Evolutionary conservation across 2,797 vertebrate genomes (phyloP), one percentile per base, ranked within the genome.

Genomic region (Anolis apletophallus): DNA sequence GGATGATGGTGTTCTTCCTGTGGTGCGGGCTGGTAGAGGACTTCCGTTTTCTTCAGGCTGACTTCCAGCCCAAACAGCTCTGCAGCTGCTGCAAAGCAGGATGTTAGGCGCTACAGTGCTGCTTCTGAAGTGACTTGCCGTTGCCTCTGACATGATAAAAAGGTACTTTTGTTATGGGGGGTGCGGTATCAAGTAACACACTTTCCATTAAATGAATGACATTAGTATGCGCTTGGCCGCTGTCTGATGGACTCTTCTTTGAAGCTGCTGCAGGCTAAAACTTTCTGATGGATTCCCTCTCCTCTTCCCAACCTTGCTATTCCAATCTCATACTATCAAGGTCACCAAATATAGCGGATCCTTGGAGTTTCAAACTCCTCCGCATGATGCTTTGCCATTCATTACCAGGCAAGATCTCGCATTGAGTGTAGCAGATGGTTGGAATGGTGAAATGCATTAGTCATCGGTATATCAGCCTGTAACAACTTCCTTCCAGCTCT

Each of bases 281-380:
- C 29, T 76, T 81, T 23, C 84, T 71, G 82, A 89, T 82, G 75
- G 59, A 91, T 85, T 23, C 3, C 11, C 8, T 11, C 61, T 11
- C 6, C 32, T 61, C 46, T 69, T 9, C 0, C 14, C 71, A 0
- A 1, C 69, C 34, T 64, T 64, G 1, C 69, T 57, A 80, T 85
- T 80, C 90, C n/a, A 73, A 80, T 69, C 80, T 67, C 81, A n/a
- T 55, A 2, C 80, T 46, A 9, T 0, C 32, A 85, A 68, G 83
- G 55, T 83, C 68, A 57, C 55, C 68, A 81, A 7, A 36, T 1
- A 1, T 0, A 54, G 54, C 0, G 17, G 54, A 72, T 83, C 79
- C 72, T n/a, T 46, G 3, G 78, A 40, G 83, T 81, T 79, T 75
- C 83, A 81, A 5, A 0, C 36, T 32, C 72, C 55, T 12, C 2